A percentile compares a stretch with the other conserved stretches of the same genome.
Evolutionary conservation across 1,140 invertebrate species (phyloP).

Genomic region (Nymphalis io): DNA sequence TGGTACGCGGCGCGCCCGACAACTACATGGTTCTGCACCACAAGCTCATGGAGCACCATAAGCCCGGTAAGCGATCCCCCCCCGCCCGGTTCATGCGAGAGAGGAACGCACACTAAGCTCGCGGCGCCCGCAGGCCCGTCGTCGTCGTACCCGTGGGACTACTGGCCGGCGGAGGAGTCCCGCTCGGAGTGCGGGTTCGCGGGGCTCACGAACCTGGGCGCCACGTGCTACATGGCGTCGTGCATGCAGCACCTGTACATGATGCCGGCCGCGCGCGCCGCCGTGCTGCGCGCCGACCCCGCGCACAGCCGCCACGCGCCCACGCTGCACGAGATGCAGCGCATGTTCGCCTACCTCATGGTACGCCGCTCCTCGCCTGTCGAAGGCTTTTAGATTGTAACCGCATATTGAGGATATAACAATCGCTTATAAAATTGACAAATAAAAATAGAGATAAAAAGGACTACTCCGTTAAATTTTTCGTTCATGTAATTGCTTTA

Average conservation of each 20-base stretch:
- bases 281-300: conserved; percentile 85
- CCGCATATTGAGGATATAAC: too few species aligned
- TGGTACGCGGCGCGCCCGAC: conserved; percentile 90
- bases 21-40: conserved; percentile 93
- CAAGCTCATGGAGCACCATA: conserved; percentile 92
- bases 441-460: too few species aligned
- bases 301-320: conserved; percentile 88
- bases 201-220: conserved; percentile 95
- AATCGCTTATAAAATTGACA: too few species aligned
- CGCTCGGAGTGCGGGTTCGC: conserved; percentile 96
- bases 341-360: conserved; percentile 97
- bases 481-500: too few species aligned
- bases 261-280: conserved; percentile 94
- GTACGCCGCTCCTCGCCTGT: conserved; percentile 78
- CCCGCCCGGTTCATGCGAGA: too few species aligned
- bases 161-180: conserved; percentile 97
- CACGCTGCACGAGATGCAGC: conserved; percentile 92
- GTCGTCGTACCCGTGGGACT: conserved; percentile 96
- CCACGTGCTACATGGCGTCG: conserved; percentile 98
- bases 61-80: conserved; percentile 82
- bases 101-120: background rate
- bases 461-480: too few species aligned
- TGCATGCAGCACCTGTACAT: conserved; percentile 98
- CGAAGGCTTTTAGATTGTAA: too few species aligned
- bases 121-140: conserved; percentile 83